Conservation (phyloP, 2,797 vertebrate genomes). For the Euphonia xanthogaster region DNA sequence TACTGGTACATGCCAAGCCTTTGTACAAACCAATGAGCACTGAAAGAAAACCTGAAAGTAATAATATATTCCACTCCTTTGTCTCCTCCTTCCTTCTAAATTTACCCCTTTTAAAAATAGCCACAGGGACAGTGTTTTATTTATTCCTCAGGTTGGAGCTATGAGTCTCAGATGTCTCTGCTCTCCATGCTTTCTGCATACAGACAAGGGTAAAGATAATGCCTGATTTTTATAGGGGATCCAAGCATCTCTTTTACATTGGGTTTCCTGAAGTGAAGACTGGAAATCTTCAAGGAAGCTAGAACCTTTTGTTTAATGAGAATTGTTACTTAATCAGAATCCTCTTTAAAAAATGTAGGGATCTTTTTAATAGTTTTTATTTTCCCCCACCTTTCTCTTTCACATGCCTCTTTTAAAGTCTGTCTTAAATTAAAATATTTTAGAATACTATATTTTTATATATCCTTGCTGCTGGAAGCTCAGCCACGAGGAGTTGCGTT, state of each 20-base stretch:
- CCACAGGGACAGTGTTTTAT: not conserved
- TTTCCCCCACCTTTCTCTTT: not conserved
- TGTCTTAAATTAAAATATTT: not conserved
- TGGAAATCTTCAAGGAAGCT: not conserved
- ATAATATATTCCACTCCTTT: not conserved
- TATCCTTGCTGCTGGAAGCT: not conserved
- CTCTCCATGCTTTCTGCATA: not conserved
- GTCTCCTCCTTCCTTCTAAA: not conserved
- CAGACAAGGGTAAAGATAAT: not conserved
- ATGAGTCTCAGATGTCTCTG: not conserved
- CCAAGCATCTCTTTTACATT: not conserved
- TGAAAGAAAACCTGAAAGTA: not conserved
- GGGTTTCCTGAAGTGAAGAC: not conserved
- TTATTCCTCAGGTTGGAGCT: not conserved
- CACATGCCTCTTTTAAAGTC: not conserved
- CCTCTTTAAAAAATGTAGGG: not conserved
- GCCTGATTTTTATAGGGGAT: not conserved
- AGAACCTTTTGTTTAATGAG: not conserved
- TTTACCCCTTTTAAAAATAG: not conserved
- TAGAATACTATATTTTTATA: not conserved
- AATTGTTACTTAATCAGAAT: not conserved
- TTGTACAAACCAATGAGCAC: not conserved
- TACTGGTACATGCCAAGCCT: not conserved
- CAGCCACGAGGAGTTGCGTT: fast-evolving
- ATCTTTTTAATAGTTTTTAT: not conserved